Evolutionary conservation across 2,113 vertebrate species (phyloP), one percentile per base, ranked within the genome.

Genomic region (Heterotilapia buettikoferi): DNA sequence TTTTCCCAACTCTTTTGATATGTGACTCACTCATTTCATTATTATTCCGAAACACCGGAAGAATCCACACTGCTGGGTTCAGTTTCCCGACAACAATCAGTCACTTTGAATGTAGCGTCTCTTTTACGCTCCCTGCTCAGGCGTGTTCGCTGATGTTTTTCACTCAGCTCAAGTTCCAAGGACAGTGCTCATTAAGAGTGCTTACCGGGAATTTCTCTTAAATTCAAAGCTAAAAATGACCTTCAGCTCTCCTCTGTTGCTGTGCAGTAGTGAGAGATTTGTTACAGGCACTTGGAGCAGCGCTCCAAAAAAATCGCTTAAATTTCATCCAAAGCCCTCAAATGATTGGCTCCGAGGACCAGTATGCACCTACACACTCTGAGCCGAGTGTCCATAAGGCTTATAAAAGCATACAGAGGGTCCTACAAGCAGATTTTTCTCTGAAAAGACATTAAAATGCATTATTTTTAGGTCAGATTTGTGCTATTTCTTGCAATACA

Each of bases 141-240:
- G 40, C 80, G 33, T 52, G 10, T 54, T 82, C 52, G 89, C 40
- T 91, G 91, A 87, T 93, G 90, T 92, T 90, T 90, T 90, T 90
- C 40, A 31, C 82, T 91, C 84, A 21, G 86, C 89, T 87, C 85
- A 18, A 79, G 79, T 83, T 93, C 79, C 88, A 92, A 92, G 91
- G 88, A 90, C 92, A 24, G 31, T 2, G 59, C 92, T 95, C 89
- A 89, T 94, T 95, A 94, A 80, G 73, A 26, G 66, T 87, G 71
- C 88, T 89, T 80, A 83, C 66, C 14, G 50, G 33, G 43, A 93
- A 57, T 87, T 93, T 89, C 86, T 90, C 50, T 94, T 86, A 78
- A 61, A 93, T 88, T 84, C 66, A 45, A 26, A 21, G 80, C 53
- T 52, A n/a, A 84, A 86, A 83, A 91, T 92, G 94, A 94, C 93